Evolutionary conservation across 2,113 vertebrate species (phyloP), one percentile per base, ranked within the genome.

Genomic region (Saguinus imperator): DNA sequence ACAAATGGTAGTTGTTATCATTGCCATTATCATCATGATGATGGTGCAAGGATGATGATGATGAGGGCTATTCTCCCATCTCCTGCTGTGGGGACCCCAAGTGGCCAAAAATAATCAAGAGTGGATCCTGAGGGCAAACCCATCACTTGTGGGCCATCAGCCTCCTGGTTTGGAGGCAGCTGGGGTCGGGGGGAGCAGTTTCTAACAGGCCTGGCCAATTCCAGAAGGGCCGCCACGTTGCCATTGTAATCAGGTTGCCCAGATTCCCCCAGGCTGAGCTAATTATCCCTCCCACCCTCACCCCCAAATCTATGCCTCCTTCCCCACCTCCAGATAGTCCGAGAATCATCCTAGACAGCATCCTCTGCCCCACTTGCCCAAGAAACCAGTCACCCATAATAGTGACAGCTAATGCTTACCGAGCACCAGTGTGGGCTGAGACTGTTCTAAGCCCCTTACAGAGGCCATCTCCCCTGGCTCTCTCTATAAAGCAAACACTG

Each of bases 1-100:
- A 95, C 94, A 95, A 96, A 88, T 96, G 95, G 91, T 73, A 95
- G 94, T 70, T 58, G 82, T 94, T 97, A 97, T 91, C 95, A 80
- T 52, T 37, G 93, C 95, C 79, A 79, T 95, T 95, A 96, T 91
- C 82, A n/a, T 25, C 11, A 83, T 27, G 94, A 86, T 32, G 94
- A 70, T 8, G 55, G 43, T 20, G 12, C 20, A 85, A 48, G 64
- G 89, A 55, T 82, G 79, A 27, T 55, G 95, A 96, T 92, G 81
- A 45, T 29, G 70, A 80, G 18, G 0, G 16, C 84, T 72, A 18
- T 76, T 87, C 94, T 76, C 81, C 52, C 76, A 68, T 89, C 91
- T 93, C 91, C 94, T 76, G 45, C 55, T 5, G 1, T 3, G 4
- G 58, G 37, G 91, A 93, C 80, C 81, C 52, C 92, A 94, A 89